Evolutionary conservation across 2,113 vertebrate genomes (phyloP), one percentile per base, ranked within the genome.

Genomic region (Connochaetes taurinus): DNA sequence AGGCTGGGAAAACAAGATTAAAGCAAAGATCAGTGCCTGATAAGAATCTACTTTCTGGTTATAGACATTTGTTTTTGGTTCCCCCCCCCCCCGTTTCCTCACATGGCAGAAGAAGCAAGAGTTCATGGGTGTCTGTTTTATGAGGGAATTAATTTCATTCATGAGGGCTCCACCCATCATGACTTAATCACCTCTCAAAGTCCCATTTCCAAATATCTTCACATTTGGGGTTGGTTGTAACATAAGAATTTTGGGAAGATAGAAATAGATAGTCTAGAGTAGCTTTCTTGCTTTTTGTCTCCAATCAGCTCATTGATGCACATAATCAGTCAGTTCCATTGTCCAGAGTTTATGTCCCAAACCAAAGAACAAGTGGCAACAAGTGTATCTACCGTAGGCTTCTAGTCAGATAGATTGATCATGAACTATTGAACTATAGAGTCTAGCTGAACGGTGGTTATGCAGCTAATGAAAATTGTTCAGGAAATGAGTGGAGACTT

Each of bases 51-150:
- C 47, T 81, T 52, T 81, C 45, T 52, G 15, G 31, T 81, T 81
- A 81, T n/a, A 81, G 10, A n/a, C 78, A 81, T 81, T 81, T 52
- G 29, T 52, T 33, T 21, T 33, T 19, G 33, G 16, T 27, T 27
- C 1, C 1, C 0, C 0, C 3, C 3, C 6, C 13, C 43, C 29
- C 27, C 0, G 2, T 52, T 31, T 81, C 10, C 31, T 81, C 47
- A 21, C 16, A 12, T 81, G 47, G 31, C 16, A 81, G 78, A 81
- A 81, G 78, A 81, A 31, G 47, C 17, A 81, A 52, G 78, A 33
- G 29, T 76, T 76, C 12, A 27, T 76, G 23, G 71, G 45, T 50
- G 16, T 50, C 45, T 80, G 29, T 33, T 50, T 50, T 81, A 19
- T 81, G 29, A 81, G 78, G 45, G 29, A 31, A 50, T 31, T 81